Evolutionary conservation across 2,113 vertebrate species (phyloP).

Genomic region (Ctenomys sociabilis): DNA sequence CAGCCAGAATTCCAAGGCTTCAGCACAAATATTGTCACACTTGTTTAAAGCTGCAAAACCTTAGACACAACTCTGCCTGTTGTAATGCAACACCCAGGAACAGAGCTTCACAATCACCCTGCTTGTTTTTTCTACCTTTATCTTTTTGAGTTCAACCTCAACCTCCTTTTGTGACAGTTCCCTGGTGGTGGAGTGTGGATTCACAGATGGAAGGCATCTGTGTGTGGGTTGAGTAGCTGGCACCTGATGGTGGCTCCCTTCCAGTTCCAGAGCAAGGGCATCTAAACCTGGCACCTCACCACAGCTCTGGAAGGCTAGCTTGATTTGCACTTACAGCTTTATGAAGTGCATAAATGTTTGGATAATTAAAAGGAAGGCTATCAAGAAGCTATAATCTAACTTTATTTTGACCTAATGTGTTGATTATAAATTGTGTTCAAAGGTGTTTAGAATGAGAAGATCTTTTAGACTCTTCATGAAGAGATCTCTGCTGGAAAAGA

Average conservation of each 20-base stretch:
- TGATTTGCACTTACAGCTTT: background rate
- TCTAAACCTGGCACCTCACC: background rate
- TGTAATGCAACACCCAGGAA: background rate
- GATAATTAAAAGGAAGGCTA: background rate
- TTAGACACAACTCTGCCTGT: background rate
- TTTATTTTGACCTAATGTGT: background rate
- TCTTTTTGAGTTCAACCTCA: background rate
- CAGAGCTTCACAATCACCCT: background rate
- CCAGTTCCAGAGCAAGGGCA: background rate
- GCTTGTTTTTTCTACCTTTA: background rate
- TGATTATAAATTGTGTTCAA: background rate
- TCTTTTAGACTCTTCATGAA: background rate
- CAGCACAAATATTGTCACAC: background rate
- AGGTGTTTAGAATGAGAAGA: background rate
- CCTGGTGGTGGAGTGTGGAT: background rate
- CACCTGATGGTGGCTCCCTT: background rate
- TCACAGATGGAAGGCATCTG: background rate
- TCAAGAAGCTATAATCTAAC: background rate
- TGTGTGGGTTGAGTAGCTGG: background rate
- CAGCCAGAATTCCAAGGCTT: background rate
- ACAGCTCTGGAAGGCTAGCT: background rate
- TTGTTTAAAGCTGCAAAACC: background rate
- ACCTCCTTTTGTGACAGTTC: background rate
- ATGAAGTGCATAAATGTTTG: background rate
- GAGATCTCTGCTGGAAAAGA: background rate